Conservation (phyloP, 2,888 invertebrate species). For the Hirtodrosophila trivittata region DNA sequence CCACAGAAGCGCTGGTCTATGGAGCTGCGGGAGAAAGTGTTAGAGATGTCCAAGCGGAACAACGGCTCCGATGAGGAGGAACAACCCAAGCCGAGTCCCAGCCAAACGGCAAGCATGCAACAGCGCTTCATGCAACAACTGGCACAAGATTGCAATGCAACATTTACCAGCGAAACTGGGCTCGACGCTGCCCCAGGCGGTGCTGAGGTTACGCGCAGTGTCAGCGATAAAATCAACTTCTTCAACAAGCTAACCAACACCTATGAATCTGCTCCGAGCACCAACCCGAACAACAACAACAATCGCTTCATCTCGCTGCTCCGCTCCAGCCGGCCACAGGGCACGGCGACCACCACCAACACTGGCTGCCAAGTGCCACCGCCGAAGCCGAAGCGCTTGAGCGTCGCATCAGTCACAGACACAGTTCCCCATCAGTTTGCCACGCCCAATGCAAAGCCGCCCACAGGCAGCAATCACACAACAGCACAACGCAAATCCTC, state of each 20-base stretch:
- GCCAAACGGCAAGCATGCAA: slow-evolving; percentile 2
- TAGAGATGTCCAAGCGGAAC: slow-evolving; percentile 72
- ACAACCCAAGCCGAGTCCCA: slow-evolving; percentile 1
- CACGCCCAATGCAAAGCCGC: slow-evolving; percentile 44
- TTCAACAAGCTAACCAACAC: slow-evolving; percentile 70
- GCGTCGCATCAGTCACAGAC: slow-evolving; percentile 5
- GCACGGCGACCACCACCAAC: slow-evolving; percentile 35
- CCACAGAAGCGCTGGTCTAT: slow-evolving; percentile 69
- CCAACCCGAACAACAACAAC: slow-evolving; percentile 19
- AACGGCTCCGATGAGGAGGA: slow-evolving; percentile 44
- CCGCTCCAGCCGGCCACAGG: slow-evolving; percentile 50
- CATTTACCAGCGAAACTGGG: slow-evolving; percentile 21
- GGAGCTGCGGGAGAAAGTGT: slow-evolving; percentile 65
- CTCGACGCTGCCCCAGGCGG: not conserved
- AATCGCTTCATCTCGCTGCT: slow-evolving; percentile 66
- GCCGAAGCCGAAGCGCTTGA: slow-evolving; percentile 66
- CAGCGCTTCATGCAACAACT: slow-evolving; percentile 21
- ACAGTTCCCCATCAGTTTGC: slow-evolving; percentile 39
- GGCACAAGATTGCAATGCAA: slow-evolving; percentile 22
- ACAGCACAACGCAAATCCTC: slow-evolving; percentile 62
- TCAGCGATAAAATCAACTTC: slow-evolving; percentile 69
- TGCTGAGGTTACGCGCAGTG: slow-evolving; percentile 41
- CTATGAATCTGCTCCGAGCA: slow-evolving; percentile 47
- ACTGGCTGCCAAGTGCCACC: slow-evolving; percentile 47
- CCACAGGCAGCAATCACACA: slow-evolving; percentile 7